Percentiles rank a stretch among this genome's conserved stretches.
Conservation (phyloP, 1,140 invertebrate genomes). For the Aethina tumida region DNA sequence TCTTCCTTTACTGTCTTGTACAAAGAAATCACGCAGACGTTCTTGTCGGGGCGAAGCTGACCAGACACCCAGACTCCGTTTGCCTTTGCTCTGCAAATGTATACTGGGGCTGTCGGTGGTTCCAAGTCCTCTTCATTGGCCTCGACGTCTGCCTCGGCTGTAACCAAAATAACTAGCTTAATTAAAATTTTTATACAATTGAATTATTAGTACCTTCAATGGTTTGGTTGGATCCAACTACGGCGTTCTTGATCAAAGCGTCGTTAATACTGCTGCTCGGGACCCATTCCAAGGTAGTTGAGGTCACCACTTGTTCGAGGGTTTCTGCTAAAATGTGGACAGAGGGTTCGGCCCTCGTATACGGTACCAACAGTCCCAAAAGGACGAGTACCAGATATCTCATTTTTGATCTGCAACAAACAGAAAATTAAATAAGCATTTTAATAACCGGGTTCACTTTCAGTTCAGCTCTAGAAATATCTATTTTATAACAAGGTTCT, state of each 20-base stretch:
- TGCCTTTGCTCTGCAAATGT: conserved; percentile 60
- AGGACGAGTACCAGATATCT: conserved; percentile 10
- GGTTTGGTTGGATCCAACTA: conserved; percentile 33
- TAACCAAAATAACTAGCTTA: background rate
- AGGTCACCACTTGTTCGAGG: conserved; percentile 36
- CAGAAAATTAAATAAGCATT: too few species aligned
- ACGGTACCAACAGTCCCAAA: conserved; percentile 6
- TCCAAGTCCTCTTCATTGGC: conserved; percentile 10
- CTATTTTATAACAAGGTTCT: too few species aligned
- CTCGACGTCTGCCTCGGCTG: conserved; percentile 12
- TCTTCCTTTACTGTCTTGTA: conserved; percentile 48
- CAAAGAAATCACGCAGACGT: conserved; percentile 52
- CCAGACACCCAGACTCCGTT: conserved; percentile 63
- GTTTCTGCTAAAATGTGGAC: conserved; percentile 33
- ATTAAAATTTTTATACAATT: conserved; percentile 2
- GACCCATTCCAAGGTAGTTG: conserved; percentile 37
- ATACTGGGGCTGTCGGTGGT: conserved; percentile 40
- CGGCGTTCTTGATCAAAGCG: conserved; percentile 30
- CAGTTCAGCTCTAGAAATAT: too few species aligned
- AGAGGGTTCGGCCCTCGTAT: conserved; percentile 18
- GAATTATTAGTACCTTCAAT: conserved; percentile 18
- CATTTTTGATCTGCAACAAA: too few species aligned
- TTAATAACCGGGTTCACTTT: too few species aligned
- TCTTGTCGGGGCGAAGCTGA: conserved; percentile 43
- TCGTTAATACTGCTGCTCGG: conserved; percentile 19